These are phyloP conservation scores for Dasyprocta punctata DNA, from an alignment of 2,113 vertebrate genomes.

Conservation along the genomic window DNA sequence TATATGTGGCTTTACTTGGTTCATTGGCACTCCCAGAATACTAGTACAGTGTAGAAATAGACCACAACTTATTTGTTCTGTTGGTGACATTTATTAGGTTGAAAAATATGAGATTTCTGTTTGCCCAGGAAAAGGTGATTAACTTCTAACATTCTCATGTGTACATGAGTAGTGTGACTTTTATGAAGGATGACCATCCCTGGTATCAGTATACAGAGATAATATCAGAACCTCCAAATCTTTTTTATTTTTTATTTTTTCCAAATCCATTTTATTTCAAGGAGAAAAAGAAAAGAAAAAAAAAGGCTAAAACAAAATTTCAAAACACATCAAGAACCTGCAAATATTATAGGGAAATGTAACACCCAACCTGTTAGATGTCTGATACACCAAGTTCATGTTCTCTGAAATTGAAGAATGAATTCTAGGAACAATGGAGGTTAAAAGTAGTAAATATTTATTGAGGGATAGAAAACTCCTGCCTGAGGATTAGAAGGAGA, in stretches of 20 bases:
- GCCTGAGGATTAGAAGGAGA: background rate
- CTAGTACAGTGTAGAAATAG: background rate
- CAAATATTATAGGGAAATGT: background rate
- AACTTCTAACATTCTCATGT: background rate
- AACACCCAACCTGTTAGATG: background rate
- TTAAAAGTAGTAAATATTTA: background rate
- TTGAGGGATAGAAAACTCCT: background rate
- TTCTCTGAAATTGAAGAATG: background rate
- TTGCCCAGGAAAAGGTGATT: constrained; percentile 23
- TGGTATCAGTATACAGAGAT: background rate
- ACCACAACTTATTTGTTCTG: background rate
- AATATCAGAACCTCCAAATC: background rate
- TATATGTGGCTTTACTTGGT: background rate
- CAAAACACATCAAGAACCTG: background rate
- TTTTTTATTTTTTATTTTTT: too few species aligned
- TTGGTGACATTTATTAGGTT: background rate
- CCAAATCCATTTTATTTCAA: too few species aligned
- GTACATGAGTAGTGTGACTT: background rate
- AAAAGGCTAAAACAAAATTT: too few species aligned
- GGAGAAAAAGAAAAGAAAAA: too few species aligned
- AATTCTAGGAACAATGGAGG: background rate
- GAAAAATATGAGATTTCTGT: background rate
- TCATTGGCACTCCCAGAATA: background rate
- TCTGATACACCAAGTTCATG: background rate
- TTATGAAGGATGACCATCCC: background rate